Conservation (phyloP, 1,140 invertebrate species). For the Bombus confusus region DNA sequence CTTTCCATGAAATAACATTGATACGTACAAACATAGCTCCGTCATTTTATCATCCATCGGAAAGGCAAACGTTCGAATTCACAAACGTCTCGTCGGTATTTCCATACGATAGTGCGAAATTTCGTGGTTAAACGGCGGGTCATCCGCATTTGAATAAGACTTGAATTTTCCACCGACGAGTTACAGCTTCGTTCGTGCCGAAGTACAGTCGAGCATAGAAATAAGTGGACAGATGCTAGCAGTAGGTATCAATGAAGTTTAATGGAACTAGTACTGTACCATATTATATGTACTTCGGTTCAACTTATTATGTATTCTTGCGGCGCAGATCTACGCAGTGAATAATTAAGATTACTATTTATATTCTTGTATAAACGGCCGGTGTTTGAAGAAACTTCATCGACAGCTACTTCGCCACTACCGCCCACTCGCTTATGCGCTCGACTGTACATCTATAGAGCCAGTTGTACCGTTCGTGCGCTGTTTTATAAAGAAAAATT, state of each 20-base stretch:
- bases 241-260: background rate
- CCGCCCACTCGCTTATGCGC: background rate
- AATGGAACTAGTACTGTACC: too few relatives aligned
- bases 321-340: too few relatives aligned
- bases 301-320: too few relatives aligned
- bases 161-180: conserved; percentile 35
- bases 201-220: too few relatives aligned
- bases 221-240: background rate
- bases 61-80: background rate
- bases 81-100: background rate
- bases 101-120: conserved; percentile 23
- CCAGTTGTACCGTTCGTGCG: too few relatives aligned
- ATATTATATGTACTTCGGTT: too few relatives aligned
- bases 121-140: conserved; percentile 12
- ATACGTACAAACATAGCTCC: background rate
- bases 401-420: too few relatives aligned
- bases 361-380: too few relatives aligned
- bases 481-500: conserved; percentile 7
- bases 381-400: too few relatives aligned
- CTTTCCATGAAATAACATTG: background rate
- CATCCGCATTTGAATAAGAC: conserved; percentile 51
- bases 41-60: background rate
- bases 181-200: background rate
- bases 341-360: too few relatives aligned
- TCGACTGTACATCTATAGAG: background rate